These are phyloP conservation scores for Neosilurus hyrtlii DNA, from an alignment of 2,797 vertebrate species.

Conservation along the genomic window DNA sequence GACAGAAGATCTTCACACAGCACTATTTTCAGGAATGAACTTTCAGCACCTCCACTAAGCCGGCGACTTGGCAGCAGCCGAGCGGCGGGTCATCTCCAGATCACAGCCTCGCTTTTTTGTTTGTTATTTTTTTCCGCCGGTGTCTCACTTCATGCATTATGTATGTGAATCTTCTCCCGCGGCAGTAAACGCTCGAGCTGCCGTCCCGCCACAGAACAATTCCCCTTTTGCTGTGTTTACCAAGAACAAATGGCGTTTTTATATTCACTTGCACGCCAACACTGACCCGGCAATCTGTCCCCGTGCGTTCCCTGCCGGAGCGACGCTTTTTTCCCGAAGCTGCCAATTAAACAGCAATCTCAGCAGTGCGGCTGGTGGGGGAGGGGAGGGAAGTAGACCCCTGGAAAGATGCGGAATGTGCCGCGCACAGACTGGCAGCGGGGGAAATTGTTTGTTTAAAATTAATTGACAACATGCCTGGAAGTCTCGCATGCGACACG, in stretches of 20 bases:
- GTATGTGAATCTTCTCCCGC: slow-evolving; percentile 27
- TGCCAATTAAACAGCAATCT: slow-evolving; percentile 52
- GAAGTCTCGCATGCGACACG: slow-evolving; percentile 10
- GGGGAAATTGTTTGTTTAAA: slow-evolving; percentile 28
- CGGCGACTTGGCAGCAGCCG: slow-evolving; percentile 36
- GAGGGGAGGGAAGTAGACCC: not conserved
- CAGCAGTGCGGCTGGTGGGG: not conserved
- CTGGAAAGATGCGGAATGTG: not conserved
- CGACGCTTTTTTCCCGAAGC: slow-evolving; percentile 6
- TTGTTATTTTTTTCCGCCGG: not conserved
- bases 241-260: slow-evolving; percentile 50
- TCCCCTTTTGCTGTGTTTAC: slow-evolving; percentile 51
- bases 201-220: slow-evolving; percentile 27
- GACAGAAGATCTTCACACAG: slow-evolving; percentile 50
- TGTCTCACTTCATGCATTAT: slow-evolving; percentile 43
- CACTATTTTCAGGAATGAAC: slow-evolving; percentile 46
- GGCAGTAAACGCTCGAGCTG: slow-evolving; percentile 26
- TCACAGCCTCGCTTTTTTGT: not conserved
- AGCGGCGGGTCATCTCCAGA: slow-evolving; percentile 30
- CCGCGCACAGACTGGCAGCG: not conserved
- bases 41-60: slow-evolving; percentile 54
- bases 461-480: slow-evolving; percentile 31
- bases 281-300: slow-evolving; percentile 48
- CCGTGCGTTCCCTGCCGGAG: slow-evolving; percentile 3
- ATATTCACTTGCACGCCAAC: slow-evolving; percentile 49